phyloP scores from a whole-genome alignment of 1,140 invertebrate species.

The Anadara kagoshimensis region DNA sequence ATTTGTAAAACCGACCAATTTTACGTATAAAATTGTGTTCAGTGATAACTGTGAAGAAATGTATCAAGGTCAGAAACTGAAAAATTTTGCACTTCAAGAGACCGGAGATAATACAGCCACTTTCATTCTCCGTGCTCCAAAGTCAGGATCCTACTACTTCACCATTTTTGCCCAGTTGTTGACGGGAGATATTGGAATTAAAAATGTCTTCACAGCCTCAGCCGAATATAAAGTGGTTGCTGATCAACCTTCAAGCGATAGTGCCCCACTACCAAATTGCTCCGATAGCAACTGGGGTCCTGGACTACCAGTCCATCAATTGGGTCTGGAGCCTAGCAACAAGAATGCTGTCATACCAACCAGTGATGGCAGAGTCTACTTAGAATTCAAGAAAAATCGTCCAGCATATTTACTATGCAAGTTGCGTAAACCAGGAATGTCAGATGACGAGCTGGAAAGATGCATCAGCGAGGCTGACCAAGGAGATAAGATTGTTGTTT shows the following conservation, averaged over 20 bases:
- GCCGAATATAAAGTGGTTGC: conserved; percentile 73
- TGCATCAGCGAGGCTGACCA: conserved; percentile 63
- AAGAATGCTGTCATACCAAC: conserved; percentile 63
- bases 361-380: conserved; percentile 49
- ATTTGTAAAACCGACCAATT: conserved; percentile 70
- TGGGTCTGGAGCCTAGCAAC: conserved; percentile 66
- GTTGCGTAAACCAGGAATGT: conserved; percentile 62
- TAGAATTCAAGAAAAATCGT: conserved; percentile 60
- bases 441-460: conserved; percentile 65
- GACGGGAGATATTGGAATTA: conserved; percentile 65
- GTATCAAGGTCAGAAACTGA: conserved; percentile 68
- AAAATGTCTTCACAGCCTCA: conserved; percentile 71
- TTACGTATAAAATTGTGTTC: conserved; percentile 72
- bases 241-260: conserved; percentile 62
- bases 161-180: conserved; percentile 72
- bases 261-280: conserved; percentile 67
- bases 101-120: conserved; percentile 67
- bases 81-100: conserved; percentile 71
- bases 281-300: conserved; percentile 74
- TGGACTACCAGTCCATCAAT: conserved; percentile 68
- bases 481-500: conserved; percentile 56
- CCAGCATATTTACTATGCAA: conserved; percentile 64
- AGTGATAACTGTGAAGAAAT: conserved; percentile 66
- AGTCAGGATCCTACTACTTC: conserved; percentile 71
- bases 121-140: conserved; percentile 70